Percentiles rank a stretch among this genome's conserved stretches.
phyloP scores from a whole-genome alignment of 2,113 vertebrate species.

The Atherinomorus stipes region DNA sequence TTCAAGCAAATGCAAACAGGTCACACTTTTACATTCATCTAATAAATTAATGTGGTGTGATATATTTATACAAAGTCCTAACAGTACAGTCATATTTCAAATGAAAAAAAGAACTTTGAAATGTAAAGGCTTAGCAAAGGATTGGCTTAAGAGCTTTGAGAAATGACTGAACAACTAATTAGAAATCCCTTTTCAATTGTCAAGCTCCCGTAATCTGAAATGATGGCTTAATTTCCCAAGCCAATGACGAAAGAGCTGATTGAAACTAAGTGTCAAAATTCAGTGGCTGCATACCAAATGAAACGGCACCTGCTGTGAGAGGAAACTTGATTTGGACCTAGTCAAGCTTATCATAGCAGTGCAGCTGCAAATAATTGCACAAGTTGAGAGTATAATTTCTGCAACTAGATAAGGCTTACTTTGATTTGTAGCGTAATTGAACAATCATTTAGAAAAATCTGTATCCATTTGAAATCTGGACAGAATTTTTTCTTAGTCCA shows the following conservation, averaged over 20 bases:
- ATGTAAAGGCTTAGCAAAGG: slow-evolving; percentile 70
- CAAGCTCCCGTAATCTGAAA: slow-evolving; percentile 76
- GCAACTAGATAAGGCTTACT: not conserved
- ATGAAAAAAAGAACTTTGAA: slow-evolving; percentile 50
- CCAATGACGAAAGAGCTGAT: slow-evolving; percentile 65
- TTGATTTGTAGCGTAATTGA: not conserved
- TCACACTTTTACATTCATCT: not conserved
- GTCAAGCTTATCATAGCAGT: slow-evolving; percentile 22
- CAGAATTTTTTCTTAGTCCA: too few relatives aligned
- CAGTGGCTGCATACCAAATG: slow-evolving; percentile 32
- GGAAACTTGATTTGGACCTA: slow-evolving; percentile 24
- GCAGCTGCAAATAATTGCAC: slow-evolving; percentile 10
- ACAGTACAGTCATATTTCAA: slow-evolving; percentile 42
- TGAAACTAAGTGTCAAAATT: slow-evolving; percentile 63
- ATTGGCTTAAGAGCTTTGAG: slow-evolving; percentile 71
- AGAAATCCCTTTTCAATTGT: slow-evolving; percentile 80
- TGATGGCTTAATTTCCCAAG: slow-evolving; percentile 70
- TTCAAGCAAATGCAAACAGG: slow-evolving; percentile 11
- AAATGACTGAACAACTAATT: slow-evolving; percentile 76
- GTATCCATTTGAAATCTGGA: too few relatives aligned
- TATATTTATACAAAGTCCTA: slow-evolving; percentile 33
- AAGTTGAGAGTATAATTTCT: not conserved
- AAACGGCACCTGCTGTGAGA: slow-evolving; percentile 24
- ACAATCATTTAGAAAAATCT: too few relatives aligned
- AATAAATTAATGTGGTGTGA: slow-evolving; percentile 16